Evolutionary conservation across 2,888 invertebrate species (phyloP).

Genomic region (Allacma fusca): DNA sequence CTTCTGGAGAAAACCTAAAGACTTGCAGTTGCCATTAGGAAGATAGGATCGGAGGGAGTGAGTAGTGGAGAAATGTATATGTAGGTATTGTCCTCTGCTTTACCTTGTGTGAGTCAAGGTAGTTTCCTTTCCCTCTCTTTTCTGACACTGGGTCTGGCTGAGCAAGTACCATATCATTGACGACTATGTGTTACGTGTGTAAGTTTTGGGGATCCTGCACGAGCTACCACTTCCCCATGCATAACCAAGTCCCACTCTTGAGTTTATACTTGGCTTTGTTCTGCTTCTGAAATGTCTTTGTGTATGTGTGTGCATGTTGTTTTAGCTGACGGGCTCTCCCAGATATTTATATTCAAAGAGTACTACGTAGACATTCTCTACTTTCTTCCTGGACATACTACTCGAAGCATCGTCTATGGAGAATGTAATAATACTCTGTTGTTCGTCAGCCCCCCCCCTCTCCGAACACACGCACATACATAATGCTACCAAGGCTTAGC

Average conservation of each 20-base stretch:
- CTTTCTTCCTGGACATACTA: too few species aligned
- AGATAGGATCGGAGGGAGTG: slow-evolving; percentile 30
- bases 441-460: slow-evolving; percentile 40
- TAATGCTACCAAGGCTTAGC: too few species aligned
- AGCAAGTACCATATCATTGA: background rate
- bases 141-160: background rate
- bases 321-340: background rate
- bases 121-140: background rate
- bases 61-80: slow-evolving; percentile 24
- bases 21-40: slow-evolving; percentile 28
- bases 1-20: slow-evolving; percentile 20
- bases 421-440: slow-evolving; percentile 23
- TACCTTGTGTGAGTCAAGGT: slow-evolving; percentile 13
- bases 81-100: slow-evolving; percentile 31
- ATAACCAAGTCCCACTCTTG: slow-evolving; percentile 1
- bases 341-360: slow-evolving; percentile 34
- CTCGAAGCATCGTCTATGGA: slow-evolving; percentile 20
- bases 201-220: background rate
- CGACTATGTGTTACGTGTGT: background rate
- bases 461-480: background rate
- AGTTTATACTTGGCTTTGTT: slow-evolving; percentile 35
- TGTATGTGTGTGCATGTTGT: slow-evolving; percentile 10
- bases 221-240: slow-evolving; percentile 5
- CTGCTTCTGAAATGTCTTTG: slow-evolving; percentile 25
- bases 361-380: too few species aligned